Conservation (phyloP, 2,797 vertebrate genomes). For the Cyclopterus lumpus region DNA sequence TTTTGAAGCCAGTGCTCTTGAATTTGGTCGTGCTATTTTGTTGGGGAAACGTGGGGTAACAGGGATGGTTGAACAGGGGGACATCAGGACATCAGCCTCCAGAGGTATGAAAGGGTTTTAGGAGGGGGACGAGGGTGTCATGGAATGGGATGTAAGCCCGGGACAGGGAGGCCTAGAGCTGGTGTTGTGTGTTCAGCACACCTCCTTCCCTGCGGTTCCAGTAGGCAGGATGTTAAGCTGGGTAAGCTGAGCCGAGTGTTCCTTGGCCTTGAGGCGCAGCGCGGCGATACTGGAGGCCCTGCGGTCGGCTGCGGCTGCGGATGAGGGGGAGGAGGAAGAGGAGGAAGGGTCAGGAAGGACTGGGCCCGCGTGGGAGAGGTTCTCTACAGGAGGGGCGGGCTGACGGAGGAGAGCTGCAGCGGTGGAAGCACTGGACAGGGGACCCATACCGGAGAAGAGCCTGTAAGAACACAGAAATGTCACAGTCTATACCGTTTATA, state of each 20-base stretch:
- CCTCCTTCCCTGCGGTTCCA: slow-evolving; percentile 94
- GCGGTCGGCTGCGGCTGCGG: slow-evolving; percentile 90
- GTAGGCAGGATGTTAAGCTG: slow-evolving; percentile 97
- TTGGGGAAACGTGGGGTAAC: slow-evolving; percentile 72
- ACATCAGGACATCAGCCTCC: slow-evolving; percentile 60
- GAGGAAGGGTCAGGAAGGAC: slow-evolving; percentile 89
- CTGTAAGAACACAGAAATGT: slow-evolving; percentile 73
- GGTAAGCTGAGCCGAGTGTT: slow-evolving; percentile 97
- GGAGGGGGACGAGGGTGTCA: slow-evolving; percentile 19
- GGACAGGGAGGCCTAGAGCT: slow-evolving; percentile 50
- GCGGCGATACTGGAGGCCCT: slow-evolving; percentile 97
- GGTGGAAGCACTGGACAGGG: slow-evolving; percentile 94
- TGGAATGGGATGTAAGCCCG: slow-evolving; percentile 64
- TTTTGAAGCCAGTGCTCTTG: slow-evolving; percentile 68
- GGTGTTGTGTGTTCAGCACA: slow-evolving; percentile 89
- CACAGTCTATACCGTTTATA: background rate
- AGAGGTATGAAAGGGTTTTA: slow-evolving; percentile 60
- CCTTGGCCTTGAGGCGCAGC: slow-evolving; percentile 97
- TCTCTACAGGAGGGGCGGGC: slow-evolving; percentile 89
- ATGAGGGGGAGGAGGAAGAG: slow-evolving; percentile 83
- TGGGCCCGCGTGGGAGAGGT: slow-evolving; percentile 85
- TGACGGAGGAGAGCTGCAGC: slow-evolving; percentile 93
- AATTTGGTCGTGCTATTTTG: slow-evolving; percentile 86
- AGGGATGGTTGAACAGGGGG: slow-evolving; percentile 49
- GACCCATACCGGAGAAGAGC: slow-evolving; percentile 97